phyloP scores from a whole-genome alignment of 2,113 vertebrate genomes.

The Solenodon paradoxus region DNA sequence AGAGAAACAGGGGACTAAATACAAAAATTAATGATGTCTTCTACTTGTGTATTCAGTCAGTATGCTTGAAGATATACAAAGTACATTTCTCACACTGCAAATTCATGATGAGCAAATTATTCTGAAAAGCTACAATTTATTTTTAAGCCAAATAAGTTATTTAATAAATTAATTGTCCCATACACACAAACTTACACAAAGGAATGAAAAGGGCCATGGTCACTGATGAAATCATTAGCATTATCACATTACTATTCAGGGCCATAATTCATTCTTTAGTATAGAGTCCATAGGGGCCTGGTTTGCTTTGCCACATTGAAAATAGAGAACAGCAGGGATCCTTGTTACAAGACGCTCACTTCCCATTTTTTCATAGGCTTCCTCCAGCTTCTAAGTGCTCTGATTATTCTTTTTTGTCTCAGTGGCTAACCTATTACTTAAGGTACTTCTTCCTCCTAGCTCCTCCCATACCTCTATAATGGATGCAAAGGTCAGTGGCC shows the following conservation, averaged over 20 bases:
- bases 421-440: constrained; percentile 49
- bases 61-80: not conserved
- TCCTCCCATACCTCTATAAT: constrained; percentile 17
- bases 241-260: constrained; percentile 53
- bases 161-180: constrained; percentile 47
- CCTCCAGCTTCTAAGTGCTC: constrained; percentile 36
- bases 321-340: constrained; percentile 65
- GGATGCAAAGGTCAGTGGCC: constrained; percentile 40
- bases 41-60: constrained; percentile 10
- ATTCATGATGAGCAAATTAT: constrained; percentile 63
- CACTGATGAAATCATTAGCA: constrained; percentile 75
- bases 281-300: constrained; percentile 70
- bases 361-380: constrained; percentile 33
- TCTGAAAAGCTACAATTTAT: constrained; percentile 55
- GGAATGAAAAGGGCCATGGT: constrained; percentile 55
- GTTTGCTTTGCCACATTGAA: constrained; percentile 70
- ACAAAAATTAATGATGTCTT: constrained; percentile 34
- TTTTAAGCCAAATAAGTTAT: constrained; percentile 55
- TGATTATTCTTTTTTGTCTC: constrained; percentile 54
- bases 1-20: not conserved
- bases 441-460: not conserved
- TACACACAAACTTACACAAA: not conserved
- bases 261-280: constrained; percentile 69
- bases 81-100: constrained; percentile 7
- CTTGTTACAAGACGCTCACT: constrained; percentile 39